A percentile compares a stretch with the other conserved stretches of the same genome.
Evolutionary conservation across 2,113 vertebrate species (phyloP).

Genomic region (Natator depressus): DNA sequence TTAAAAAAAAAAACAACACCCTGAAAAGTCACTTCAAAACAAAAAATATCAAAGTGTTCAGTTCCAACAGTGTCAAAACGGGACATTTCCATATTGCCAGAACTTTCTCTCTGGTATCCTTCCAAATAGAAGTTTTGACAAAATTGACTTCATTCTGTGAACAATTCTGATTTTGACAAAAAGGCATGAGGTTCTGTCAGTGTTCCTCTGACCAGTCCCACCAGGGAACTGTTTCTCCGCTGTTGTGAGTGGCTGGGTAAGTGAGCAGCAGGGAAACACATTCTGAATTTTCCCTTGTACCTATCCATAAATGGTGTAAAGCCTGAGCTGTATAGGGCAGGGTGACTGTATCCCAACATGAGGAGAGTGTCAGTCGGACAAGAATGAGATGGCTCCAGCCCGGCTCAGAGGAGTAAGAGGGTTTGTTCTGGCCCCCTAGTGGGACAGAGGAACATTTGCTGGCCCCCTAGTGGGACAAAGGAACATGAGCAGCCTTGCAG

Average conservation of each 20-base stretch:
- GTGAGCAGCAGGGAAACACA: not conserved
- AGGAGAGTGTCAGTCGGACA: not conserved
- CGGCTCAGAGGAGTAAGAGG: not conserved
- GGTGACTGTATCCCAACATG: not conserved
- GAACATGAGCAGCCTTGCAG: not conserved
- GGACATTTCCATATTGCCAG: not conserved
- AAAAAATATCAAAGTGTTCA: not conserved
- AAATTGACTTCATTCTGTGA: not conserved
- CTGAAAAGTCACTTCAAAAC: not conserved
- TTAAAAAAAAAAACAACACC: not conserved
- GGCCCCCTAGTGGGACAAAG: not conserved
- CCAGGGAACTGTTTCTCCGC: not conserved
- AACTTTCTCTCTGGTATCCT: not conserved
- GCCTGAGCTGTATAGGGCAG: rapidly evolving
- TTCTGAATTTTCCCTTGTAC: not conserved
- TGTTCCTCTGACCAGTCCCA: not conserved
- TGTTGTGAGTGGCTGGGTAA: not conserved
- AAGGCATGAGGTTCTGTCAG: rapidly evolving
- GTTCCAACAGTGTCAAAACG: not conserved
- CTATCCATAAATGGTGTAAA: not conserved
- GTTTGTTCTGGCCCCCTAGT: not conserved
- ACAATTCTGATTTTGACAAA: not conserved
- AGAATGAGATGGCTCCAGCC: not conserved
- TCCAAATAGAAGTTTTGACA: not conserved
- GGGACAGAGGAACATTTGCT: not conserved